phyloP scores from a whole-genome alignment of 2,113 vertebrate species.

The Oophaga pumilio region DNA sequence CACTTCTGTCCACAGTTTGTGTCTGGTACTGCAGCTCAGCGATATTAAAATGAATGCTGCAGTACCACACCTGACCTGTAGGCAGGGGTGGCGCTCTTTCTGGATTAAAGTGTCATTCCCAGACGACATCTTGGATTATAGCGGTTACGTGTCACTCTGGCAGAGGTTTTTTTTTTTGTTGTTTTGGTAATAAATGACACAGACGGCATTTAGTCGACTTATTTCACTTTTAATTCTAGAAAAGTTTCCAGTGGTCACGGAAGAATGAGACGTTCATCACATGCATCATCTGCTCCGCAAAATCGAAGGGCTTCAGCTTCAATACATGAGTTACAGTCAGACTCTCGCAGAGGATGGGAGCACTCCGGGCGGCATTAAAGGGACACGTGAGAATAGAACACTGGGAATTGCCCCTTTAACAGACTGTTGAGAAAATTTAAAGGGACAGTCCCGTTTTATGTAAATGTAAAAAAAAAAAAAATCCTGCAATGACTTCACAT shows the following conservation, averaged over 20 bases:
- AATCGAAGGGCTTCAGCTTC: not conserved
- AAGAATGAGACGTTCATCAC: not conserved
- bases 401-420: not conserved
- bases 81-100: too few species aligned
- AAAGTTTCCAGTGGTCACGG: slow-evolving; percentile 27
- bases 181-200: not conserved
- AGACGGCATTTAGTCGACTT: not conserved
- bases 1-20: too few species aligned
- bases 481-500: not conserved
- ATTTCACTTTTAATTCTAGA: slow-evolving; percentile 34
- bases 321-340: not conserved
- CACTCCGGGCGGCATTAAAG: too few species aligned
- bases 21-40: too few species aligned
- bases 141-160: too few species aligned
- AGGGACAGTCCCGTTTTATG: not conserved
- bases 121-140: too few species aligned
- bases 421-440: not conserved
- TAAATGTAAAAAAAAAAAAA: not conserved
- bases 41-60: too few species aligned
- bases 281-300: not conserved
- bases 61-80: too few species aligned
- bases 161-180: not conserved
- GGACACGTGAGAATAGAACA: too few species aligned
- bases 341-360: not conserved
- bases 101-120: too few species aligned